phyloP scores from a whole-genome alignment of 2,888 invertebrate genomes.

The Patella depressa region DNA sequence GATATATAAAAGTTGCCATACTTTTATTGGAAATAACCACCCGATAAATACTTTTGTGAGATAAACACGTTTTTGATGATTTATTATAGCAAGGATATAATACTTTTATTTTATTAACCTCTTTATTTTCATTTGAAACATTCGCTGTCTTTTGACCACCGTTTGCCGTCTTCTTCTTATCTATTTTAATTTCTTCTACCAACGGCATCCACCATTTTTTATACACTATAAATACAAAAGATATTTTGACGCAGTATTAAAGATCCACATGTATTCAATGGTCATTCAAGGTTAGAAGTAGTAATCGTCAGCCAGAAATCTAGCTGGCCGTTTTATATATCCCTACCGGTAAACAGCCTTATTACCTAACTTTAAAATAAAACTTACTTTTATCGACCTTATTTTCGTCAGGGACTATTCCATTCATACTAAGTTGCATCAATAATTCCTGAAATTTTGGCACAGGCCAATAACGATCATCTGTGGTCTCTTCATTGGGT shows the following conservation, averaged over 20 bases:
- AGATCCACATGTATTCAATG: too few species aligned
- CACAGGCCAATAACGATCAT: constrained; percentile 63
- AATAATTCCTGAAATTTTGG: constrained; percentile 66
- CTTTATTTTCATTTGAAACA: background rate
- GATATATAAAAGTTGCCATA: too few species aligned
- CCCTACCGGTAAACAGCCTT: too few species aligned
- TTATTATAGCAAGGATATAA: too few species aligned
- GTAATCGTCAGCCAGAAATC: too few species aligned
- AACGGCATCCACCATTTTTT: constrained; percentile 26
- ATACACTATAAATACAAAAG: constrained; percentile 20
- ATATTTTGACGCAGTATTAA: too few species aligned
- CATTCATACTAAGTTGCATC: constrained; percentile 62
- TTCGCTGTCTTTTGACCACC: background rate
- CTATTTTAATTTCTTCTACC: background rate
- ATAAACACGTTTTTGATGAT: too few species aligned
- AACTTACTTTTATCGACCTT: constrained; percentile 48
- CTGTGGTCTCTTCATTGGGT: constrained; percentile 43
- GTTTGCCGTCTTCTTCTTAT: constrained; percentile 2
- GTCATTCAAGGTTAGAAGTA: too few species aligned
- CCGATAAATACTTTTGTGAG: too few species aligned
- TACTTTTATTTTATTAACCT: background rate
- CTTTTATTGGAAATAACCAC: too few species aligned
- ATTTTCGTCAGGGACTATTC: constrained; percentile 52
- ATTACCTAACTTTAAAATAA: too few species aligned
- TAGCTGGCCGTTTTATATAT: too few species aligned